phyloP scores from a whole-genome alignment of 2,113 vertebrate species.

The Madoqua kirkii region DNA sequence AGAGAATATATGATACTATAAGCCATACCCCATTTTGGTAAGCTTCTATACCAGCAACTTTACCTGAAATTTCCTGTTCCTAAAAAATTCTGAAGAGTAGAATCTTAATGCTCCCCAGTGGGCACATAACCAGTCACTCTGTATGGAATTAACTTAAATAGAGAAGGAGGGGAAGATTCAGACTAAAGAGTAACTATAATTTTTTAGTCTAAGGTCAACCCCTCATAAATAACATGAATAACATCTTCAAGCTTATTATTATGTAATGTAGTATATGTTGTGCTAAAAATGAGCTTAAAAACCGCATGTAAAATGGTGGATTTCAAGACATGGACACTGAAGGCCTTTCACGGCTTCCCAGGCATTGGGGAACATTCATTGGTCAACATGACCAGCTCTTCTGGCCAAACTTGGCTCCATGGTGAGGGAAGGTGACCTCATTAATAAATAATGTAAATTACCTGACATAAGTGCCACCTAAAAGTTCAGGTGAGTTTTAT shows the following conservation, averaged over 20 bases:
- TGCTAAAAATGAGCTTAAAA: background rate
- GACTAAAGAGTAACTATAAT: background rate
- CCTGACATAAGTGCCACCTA: background rate
- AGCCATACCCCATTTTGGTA: background rate
- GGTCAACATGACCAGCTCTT: background rate
- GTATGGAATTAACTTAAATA: conserved; percentile 12
- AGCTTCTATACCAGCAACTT: background rate
- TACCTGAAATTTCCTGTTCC: conserved; percentile 6
- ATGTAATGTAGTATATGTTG: background rate
- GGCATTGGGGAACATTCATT: background rate
- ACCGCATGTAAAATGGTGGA: background rate
- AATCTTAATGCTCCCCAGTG: background rate
- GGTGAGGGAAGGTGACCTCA: background rate
- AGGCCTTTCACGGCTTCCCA: background rate
- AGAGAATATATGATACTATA: background rate
- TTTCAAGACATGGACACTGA: background rate
- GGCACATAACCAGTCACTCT: background rate
- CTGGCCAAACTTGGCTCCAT: background rate
- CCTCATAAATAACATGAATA: background rate
- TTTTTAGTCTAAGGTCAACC: background rate
- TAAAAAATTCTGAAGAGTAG: background rate
- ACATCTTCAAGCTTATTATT: background rate
- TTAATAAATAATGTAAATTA: background rate
- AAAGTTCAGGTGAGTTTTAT: background rate
- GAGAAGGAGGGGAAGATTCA: background rate